These are phyloP conservation scores for Oopsacas minuta DNA, from an alignment of 37 sponge, comb jelly and placozoan genomes.

Conservation along the genomic window DNA sequence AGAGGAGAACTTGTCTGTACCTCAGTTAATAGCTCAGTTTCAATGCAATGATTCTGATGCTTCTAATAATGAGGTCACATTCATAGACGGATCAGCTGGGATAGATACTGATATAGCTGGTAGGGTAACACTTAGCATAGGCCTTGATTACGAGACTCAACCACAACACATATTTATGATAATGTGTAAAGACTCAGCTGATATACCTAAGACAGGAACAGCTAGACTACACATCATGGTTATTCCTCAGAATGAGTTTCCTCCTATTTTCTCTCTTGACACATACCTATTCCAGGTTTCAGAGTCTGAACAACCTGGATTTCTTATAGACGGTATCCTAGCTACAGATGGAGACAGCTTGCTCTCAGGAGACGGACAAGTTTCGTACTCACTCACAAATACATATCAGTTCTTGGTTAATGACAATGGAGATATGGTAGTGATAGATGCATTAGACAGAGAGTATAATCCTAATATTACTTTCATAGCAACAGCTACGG, in stretches of 20 bases:
- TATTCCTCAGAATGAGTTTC: not conserved
- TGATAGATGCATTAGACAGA: not conserved
- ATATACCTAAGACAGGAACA: not conserved
- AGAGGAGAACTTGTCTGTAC: not conserved
- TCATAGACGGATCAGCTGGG: not conserved
- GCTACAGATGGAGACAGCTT: slow-evolving; percentile 24
- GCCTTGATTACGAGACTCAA: not conserved
- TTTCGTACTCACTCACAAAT: not conserved
- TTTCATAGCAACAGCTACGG: not conserved
- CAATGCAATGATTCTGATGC: not conserved
- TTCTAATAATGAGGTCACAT: not conserved
- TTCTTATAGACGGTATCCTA: not conserved
- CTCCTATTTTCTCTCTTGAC: not conserved
- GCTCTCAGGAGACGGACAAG: not conserved
- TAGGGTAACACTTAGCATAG: not conserved
- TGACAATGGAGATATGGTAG: not conserved
- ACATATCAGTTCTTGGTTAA: not conserved
- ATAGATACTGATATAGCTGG: not conserved
- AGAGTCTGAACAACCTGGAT: not conserved
- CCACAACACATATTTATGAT: not conserved
- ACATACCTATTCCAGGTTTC: not conserved
- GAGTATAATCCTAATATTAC: not conserved
- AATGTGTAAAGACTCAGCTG: not conserved
- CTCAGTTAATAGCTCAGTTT: not conserved
- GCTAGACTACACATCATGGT: not conserved